Evolutionary conservation across 2,888 invertebrate species (phyloP).

Genomic region (Pristionchus entomophagus): DNA sequence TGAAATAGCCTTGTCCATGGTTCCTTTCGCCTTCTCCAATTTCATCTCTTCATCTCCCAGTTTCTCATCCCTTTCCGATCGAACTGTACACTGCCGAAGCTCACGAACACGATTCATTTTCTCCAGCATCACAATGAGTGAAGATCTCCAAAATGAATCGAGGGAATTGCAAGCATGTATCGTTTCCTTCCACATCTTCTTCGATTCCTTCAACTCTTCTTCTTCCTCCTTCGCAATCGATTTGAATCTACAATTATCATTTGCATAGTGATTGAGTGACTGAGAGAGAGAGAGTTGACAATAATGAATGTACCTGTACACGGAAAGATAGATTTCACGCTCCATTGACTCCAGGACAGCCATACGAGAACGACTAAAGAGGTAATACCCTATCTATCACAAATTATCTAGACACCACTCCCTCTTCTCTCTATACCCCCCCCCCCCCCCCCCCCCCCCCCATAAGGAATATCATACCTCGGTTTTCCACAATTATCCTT

Average conservation of each 20-base stretch:
- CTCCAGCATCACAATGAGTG: conserved; percentile 16
- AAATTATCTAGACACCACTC: no score
- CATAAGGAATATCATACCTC: background rate
- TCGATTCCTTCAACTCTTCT: background rate
- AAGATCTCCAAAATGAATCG: background rate
- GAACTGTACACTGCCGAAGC: conserved; percentile 11
- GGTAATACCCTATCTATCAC: background rate
- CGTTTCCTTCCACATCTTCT: background rate
- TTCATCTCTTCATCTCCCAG: background rate
- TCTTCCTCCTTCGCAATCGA: background rate
- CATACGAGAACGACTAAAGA: background rate
- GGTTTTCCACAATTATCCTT: background rate
- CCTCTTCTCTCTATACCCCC: no score
- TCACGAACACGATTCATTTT: conserved; percentile 28
- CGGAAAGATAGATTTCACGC: background rate
- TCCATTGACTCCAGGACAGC: background rate
- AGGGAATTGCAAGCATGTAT: background rate
- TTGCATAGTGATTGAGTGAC: background rate
- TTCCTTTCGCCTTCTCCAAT: background rate
- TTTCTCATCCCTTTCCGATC: background rate
- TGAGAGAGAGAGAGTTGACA: background rate
- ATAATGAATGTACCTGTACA: background rate
- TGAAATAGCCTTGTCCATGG: background rate
- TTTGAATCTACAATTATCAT: background rate
- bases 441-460: background rate